Base-by-base conservation (phyloP, 2,797 vertebrate genomes). In the Falco cherrug region DNA sequence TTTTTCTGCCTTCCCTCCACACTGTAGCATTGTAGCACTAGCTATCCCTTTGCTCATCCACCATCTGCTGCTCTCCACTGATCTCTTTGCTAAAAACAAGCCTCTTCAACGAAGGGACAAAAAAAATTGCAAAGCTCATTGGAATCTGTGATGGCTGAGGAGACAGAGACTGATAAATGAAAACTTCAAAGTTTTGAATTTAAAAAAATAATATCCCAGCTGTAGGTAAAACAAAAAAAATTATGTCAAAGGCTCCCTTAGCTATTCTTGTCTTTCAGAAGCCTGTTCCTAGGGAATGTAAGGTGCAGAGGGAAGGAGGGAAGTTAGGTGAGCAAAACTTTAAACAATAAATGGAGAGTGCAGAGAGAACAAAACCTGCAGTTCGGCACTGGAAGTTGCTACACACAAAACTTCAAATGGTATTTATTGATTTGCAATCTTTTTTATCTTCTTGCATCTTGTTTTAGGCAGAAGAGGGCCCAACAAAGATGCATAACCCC, bases 351-450 rank as follows among this genome's bases (percentile, higher is more conserved):
- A 94, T 92, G 89, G 92, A 95, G 95, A 53, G 16, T 51, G 73
- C 69, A 89, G 19, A 93, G 85, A 94, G 86, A 97, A 97, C 84
- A 97, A 90, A 97, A 96, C 60, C 80, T 93, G 93, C 64, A 48
- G 50, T 96, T 92, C 39, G 91, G 64, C 84, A 87, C 51, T 93
- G 94, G 95, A 97, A 98, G 91, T 90, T 92, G 29, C 41, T 92
- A 53, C 82, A 48, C 57, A 80, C 48, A 90, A 87, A 94, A 61
- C 96, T 97, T 98, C 97, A 98, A 98, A 98, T 97, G 77, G 79
- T 87, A 92, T 97, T 75, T 92, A 97, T 78, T 97, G 97, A 98
- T 97, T 97, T 82, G 53, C 90, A 77, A n/a, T 88, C 87, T 76
- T 89, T 95, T 96, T 97, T 84, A 97, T 97, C 76, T 92, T 68